Evolutionary conservation across 2,888 invertebrate species (phyloP).

Genomic region (Drosophila infuscata): DNA sequence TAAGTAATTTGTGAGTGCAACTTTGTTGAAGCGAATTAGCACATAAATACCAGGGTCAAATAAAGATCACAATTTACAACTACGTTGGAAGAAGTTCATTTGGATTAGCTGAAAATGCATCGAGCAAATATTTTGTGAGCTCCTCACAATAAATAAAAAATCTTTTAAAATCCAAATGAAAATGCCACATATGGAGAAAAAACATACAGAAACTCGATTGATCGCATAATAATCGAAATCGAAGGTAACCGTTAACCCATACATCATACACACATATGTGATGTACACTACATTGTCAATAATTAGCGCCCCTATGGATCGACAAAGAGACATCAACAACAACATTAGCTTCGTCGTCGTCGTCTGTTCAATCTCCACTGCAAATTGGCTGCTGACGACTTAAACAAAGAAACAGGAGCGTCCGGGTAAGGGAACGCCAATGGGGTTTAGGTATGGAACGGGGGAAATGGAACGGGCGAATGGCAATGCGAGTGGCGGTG

Average conservation of each 20-base stretch:
- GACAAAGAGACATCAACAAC: constrained; percentile 1
- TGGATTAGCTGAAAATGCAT: constrained; percentile 1
- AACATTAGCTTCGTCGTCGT: constrained; percentile 2
- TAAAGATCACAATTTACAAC: not conserved
- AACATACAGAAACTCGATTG: not conserved
- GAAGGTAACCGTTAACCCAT: not conserved
- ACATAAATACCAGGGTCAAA: not conserved
- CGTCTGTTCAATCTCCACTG: constrained; percentile 47
- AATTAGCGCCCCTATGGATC: constrained; percentile 35
- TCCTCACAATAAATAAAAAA: not conserved
- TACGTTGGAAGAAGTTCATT: not conserved
- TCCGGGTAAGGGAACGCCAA: not conserved
- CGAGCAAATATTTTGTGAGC: not conserved
- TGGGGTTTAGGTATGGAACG: not conserved
- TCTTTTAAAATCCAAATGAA: not conserved
- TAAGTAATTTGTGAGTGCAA: not conserved
- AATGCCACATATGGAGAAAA: not conserved
- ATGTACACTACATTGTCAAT: constrained; percentile 11
- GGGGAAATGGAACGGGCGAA: not conserved
- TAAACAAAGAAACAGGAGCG: constrained; percentile 52
- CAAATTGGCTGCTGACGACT: constrained; percentile 46
- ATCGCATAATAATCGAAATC: not conserved
- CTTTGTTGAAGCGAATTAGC: not conserved
- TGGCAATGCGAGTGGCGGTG: constrained; percentile 3
- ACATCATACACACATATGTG: not conserved